phyloP scores from a whole-genome alignment of 1,140 invertebrate genomes.

The Conus betulinus region DNA sequence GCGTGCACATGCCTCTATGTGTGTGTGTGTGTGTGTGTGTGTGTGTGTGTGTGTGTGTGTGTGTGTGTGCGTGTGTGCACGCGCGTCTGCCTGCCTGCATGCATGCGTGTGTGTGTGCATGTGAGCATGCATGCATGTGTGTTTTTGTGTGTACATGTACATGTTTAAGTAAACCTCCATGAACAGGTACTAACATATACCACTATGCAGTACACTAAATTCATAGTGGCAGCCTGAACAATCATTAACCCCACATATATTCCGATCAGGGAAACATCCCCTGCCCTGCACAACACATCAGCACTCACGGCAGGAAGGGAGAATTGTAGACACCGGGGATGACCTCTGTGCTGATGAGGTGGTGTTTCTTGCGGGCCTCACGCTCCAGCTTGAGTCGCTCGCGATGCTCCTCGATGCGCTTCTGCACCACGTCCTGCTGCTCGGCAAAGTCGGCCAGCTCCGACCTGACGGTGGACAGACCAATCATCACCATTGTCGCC shows the following conservation, averaged over 20 bases:
- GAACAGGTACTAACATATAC: too few species aligned
- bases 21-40: background rate
- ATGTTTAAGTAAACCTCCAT: too few species aligned
- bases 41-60: background rate
- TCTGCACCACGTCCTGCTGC: slow-evolving; percentile 63
- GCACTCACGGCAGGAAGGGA: slow-evolving; percentile 71
- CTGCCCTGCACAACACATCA: too few species aligned
- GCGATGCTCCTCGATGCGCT: slow-evolving; percentile 57
- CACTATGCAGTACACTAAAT: too few species aligned
- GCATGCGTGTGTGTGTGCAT: background rate
- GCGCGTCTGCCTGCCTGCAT: background rate
- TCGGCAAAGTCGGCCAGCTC: slow-evolving; percentile 73
- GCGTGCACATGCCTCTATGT: too few species aligned
- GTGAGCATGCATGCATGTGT: background rate
- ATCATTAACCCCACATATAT: too few species aligned
- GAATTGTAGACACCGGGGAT: slow-evolving; percentile 75
- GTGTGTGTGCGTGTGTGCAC: background rate
- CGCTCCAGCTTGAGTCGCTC: slow-evolving; percentile 60
- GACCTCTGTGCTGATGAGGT: slow-evolving; percentile 73
- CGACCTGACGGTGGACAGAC: slow-evolving; percentile 47
- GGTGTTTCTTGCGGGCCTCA: slow-evolving; percentile 72
- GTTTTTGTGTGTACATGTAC: background rate
- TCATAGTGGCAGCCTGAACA: too few species aligned
- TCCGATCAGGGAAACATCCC: too few species aligned
- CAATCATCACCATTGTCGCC: background rate